Evolutionary conservation across 2,113 vertebrate genomes (phyloP).

Genomic region (Protomyctophum bolini): DNA sequence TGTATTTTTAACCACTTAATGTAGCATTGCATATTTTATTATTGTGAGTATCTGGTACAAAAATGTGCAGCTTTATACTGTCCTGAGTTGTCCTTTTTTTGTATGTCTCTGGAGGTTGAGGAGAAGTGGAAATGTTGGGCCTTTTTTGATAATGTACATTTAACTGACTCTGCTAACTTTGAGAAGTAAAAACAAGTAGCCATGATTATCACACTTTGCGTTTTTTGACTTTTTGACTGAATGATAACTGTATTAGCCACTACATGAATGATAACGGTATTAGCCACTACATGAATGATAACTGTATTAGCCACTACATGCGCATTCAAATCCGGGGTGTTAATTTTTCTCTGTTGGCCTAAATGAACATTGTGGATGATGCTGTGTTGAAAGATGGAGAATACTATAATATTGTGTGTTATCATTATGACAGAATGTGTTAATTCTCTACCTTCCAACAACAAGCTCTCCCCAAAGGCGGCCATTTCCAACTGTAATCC

Average conservation of each 20-base stretch:
- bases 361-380: too few relatives aligned
- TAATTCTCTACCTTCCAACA: background rate
- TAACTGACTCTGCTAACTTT: constrained; percentile 85
- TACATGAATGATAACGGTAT: too few relatives aligned
- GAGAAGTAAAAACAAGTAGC: constrained; percentile 81
- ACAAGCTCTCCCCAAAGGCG: background rate
- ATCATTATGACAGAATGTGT: too few relatives aligned
- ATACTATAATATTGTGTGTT: constrained; percentile 8
- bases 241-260: too few relatives aligned
- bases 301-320: too few relatives aligned
- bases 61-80: constrained; percentile 78
- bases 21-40: constrained; percentile 87
- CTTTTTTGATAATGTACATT: constrained; percentile 87
- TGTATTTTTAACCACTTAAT: constrained; percentile 88
- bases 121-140: constrained; percentile 76
- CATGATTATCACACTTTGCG: constrained; percentile 63
- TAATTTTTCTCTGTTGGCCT: too few relatives aligned
- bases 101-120: constrained; percentile 62
- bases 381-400: too few relatives aligned
- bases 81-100: constrained; percentile 63
- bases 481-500: constrained; percentile 6
- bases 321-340: too few relatives aligned
- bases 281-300: too few relatives aligned
- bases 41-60: constrained; percentile 85
- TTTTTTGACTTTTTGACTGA: background rate